These are phyloP conservation scores for Parnassius orleans DNA, from an alignment of 2,888 invertebrate species.

Conservation along the genomic window DNA sequence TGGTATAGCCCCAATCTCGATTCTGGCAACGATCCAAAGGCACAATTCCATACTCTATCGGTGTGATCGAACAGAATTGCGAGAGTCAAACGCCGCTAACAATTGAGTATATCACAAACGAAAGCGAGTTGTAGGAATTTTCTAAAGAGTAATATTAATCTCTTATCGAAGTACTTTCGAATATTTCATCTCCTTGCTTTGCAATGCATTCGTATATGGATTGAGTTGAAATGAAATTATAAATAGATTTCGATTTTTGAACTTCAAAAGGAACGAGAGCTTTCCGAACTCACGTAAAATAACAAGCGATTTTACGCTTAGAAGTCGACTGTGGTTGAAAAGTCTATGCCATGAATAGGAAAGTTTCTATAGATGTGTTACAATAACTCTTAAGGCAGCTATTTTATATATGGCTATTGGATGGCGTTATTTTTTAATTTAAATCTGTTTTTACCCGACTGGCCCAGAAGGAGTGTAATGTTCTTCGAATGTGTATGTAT, in stretches of 20 bases:
- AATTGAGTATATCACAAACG: slow-evolving; percentile 22
- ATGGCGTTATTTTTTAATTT: too few relatives aligned
- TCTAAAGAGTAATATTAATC: too few relatives aligned
- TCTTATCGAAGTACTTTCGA: background rate
- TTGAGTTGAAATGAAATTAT: background rate
- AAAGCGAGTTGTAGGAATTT: slow-evolving; percentile 2
- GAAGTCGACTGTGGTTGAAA: background rate
- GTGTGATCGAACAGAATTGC: slow-evolving; percentile 2
- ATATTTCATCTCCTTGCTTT: slow-evolving; percentile 5
- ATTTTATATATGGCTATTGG: too few relatives aligned
- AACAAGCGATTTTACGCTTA: background rate
- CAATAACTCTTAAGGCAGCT: too few relatives aligned
- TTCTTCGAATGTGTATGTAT: too few relatives aligned
- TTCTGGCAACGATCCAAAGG: slow-evolving; percentile 37
- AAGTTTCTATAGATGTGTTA: too few relatives aligned
- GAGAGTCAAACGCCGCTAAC: slow-evolving; percentile 26
- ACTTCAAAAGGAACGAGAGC: too few relatives aligned
- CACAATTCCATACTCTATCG: slow-evolving; percentile 32
- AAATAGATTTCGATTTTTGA: background rate
- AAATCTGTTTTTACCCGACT: too few relatives aligned
- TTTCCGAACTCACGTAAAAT: too few relatives aligned
- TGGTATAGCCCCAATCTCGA: slow-evolving; percentile 27
- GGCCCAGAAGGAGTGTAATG: too few relatives aligned
- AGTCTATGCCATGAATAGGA: too few relatives aligned
- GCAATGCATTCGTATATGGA: background rate